Base-by-base conservation (phyloP, 1,140 invertebrate species). In the Propsilocerus akamusi region DNA sequence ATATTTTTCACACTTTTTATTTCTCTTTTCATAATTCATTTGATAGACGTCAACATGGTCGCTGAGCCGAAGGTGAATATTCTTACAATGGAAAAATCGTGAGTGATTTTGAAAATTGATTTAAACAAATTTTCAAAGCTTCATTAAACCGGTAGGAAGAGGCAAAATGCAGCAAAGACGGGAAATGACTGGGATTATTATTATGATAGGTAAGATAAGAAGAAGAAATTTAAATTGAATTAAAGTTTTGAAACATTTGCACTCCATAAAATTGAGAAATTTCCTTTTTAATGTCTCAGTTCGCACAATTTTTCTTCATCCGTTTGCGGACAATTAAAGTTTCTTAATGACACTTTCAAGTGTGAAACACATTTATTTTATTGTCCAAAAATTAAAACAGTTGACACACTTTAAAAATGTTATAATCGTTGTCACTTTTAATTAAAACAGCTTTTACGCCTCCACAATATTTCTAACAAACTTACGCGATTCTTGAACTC, bases 51-150 rank as follows among this genome's bases (percentile, higher is more conserved):
- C 48, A 41, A 41, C 22, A 41, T 41, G 34, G 34, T 41, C 34
- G 34, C 34, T n/a, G 34, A 41, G 34, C 34, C 34, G 34, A 41
- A 41, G 34, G 34, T 41, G 34, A 41, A 17, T 41, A 17, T 41
- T 41, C 34, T 41, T 41, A 20, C 17, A 41, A 8, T 41, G 34
- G 34, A 41, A 41, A 41, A 17, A 8, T 41, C 34, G 34, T 41
- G 34, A 41, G 34, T 30, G 11, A 12, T 30, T n/a, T 30, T 22
- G 22, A 41, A 41, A 41, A 37, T 37, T 17, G 6, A 14, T 41
- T 17, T 17, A 17, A 86, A 86, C 67, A 81, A 86, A 79, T 83
- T 86, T 30, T 81, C 83, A 17, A 83, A 86, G 66, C 78, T 81
- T 46, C 82, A 86, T 66, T 83, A 86, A 68, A 83, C 81, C 48